Evolutionary conservation across 2,113 vertebrate species (phyloP).

Genomic region (Anhinga anhinga): DNA sequence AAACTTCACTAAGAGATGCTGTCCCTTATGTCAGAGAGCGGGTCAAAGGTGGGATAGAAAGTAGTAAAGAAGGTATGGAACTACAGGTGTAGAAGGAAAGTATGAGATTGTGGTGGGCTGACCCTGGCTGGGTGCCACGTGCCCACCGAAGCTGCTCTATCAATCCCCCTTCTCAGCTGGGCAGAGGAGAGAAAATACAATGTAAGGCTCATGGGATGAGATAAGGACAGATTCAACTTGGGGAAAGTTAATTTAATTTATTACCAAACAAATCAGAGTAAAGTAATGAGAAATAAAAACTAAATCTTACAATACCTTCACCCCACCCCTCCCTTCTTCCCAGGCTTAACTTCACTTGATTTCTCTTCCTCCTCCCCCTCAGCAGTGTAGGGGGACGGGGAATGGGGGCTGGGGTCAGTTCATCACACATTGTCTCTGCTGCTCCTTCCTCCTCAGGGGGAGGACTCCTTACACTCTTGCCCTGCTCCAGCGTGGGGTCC

Average conservation of each 20-base stretch:
- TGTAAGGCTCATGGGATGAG: background rate
- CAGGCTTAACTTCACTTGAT: background rate
- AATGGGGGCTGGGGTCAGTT: background rate
- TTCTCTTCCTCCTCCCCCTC: background rate
- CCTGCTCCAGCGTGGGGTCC: background rate
- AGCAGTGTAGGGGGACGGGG: background rate
- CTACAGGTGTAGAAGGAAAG: background rate
- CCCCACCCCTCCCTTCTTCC: background rate
- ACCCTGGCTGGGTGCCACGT: background rate
- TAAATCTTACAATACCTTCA: background rate
- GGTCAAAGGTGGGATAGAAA: background rate
- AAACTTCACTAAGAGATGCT: background rate
- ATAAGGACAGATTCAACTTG: background rate
- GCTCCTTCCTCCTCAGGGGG: background rate
- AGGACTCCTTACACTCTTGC: background rate
- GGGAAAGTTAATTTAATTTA: background rate
- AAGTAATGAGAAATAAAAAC: background rate
- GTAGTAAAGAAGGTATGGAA: background rate
- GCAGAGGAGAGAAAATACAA: background rate
- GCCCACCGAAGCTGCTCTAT: background rate
- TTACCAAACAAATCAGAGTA: background rate
- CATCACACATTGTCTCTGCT: background rate
- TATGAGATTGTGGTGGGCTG: background rate
- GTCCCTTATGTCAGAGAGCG: background rate
- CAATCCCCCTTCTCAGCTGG: background rate